Percentiles rank a stretch among this genome's conserved stretches.
Evolutionary conservation across 64 coral and sea anemone genomes (phyloP).

Genomic region (Acropora yongei): DNA sequence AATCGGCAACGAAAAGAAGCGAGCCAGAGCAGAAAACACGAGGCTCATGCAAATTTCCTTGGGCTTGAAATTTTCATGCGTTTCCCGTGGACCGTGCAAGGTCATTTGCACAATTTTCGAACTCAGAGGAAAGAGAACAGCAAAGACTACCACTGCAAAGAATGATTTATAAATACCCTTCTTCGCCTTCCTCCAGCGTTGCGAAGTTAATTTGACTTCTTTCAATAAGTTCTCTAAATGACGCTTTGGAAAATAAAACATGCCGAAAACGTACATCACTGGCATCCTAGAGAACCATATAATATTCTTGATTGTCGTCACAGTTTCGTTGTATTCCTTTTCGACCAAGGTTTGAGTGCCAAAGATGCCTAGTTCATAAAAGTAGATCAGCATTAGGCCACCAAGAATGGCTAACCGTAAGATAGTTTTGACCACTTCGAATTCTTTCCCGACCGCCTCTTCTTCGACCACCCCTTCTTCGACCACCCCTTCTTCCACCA

Average conservation of each 20-base stretch:
- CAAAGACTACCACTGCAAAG: neutral
- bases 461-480: neutral
- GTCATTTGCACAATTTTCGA: slow-evolving; percentile 43
- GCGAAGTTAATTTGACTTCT: slow-evolving; percentile 50
- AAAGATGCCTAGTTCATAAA: slow-evolving; percentile 66
- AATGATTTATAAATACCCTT: neutral
- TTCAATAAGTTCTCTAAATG: slow-evolving; percentile 73
- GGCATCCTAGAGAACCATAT: slow-evolving; percentile 47
- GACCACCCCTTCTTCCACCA: neutral
- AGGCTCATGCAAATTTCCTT: neutral
- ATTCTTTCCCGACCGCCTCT: neutral
- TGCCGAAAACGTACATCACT: slow-evolving; percentile 60
- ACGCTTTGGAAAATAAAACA: slow-evolving; percentile 61
- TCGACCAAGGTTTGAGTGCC: slow-evolving; percentile 42
- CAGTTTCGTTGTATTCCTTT: slow-evolving; percentile 32
- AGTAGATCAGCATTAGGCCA: neutral
- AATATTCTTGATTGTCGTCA: slow-evolving; percentile 67
- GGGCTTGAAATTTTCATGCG: neutral
- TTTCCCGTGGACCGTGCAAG: neutral
- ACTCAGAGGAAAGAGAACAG: slow-evolving; percentile 34
- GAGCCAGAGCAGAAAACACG: neutral
- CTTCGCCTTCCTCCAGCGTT: slow-evolving; percentile 66
- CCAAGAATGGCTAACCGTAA: neutral
- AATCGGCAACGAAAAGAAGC: slow-evolving; percentile 55
- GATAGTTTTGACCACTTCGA: neutral